Evolutionary conservation across 2,113 vertebrate species (phyloP), one percentile per base, ranked within the genome.

Genomic region (Oplegnathus fasciatus): DNA sequence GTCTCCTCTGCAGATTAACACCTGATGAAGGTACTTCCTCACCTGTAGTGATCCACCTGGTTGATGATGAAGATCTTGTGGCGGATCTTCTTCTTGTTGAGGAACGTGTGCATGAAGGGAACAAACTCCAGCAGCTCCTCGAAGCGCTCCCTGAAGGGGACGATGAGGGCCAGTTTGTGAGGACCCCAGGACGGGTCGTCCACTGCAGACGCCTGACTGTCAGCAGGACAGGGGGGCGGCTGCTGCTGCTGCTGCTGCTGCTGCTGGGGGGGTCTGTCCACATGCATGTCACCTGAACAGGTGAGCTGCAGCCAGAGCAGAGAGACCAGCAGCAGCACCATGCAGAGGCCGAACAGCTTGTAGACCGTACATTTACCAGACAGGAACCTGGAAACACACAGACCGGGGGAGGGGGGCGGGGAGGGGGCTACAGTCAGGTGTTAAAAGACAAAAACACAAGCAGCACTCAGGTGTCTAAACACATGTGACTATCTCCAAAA

Each of bases 21-120:
- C n/a, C 40, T 44, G 42, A 11, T 42, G 44, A 17, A 5, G 67
- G 44, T 11, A 11, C 17, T 0, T n/a, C 3, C 80, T 90, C 69
- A 99, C 98, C 98, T 97, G 94, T 97, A 98, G 74, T 96, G 98
- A 82, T 99, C 98, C 93, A 98, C 95, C 94, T 99, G 98, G 95
- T 99, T 99, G 92, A 99, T 94, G 82, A 99, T 80, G 10, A 98
- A 90, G 94, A 99, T 98, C 91, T 91, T 96, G 90, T 99, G 98
- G 6, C 93, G 95, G 81, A 99, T 97, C 93, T 96, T 97, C 92
- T 99, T 98, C 92, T 94, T 95, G 94, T 95, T 97, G 75, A 99
- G 95, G 86, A 97, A 99, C 2, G 75, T 84, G 75, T 99, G 97
- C 97, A 99, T 97, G 91, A 97, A 97, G 13, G 98, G 98, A 37